Conservation (phyloP, 2,888 invertebrate species). For the Aquatica leii region DNA sequence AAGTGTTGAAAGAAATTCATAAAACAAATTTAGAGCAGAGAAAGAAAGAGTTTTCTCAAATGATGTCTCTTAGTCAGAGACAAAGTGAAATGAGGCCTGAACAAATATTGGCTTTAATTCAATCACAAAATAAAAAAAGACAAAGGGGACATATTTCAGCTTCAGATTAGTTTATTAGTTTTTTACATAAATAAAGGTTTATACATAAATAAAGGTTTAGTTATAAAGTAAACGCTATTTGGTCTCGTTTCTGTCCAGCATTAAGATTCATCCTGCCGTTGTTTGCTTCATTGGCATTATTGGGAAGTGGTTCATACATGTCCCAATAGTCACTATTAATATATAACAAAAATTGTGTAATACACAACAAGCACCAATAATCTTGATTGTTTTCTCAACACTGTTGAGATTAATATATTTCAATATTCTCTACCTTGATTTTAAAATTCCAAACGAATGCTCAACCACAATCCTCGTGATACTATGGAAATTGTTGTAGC, state of each 20-base stretch:
- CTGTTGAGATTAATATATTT: not conserved
- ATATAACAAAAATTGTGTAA: constrained; percentile 6
- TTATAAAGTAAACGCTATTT: constrained; percentile 1
- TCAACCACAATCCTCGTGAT: constrained; percentile 3
- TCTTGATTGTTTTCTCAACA: constrained; percentile 3
- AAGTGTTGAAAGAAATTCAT: constrained; percentile 1
- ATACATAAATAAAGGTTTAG: not conserved
- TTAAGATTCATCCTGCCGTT: not conserved
- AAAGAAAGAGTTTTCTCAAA: constrained; percentile 1
- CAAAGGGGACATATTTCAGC: not conserved
- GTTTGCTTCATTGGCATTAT: not conserved
- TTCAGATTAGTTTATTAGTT: not conserved
- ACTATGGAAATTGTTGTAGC: constrained; percentile 6
- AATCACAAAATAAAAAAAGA: constrained; percentile 1
- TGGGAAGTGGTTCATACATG: not conserved
- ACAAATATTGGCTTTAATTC: constrained; percentile 6
- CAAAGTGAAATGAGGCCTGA: constrained; percentile 7
- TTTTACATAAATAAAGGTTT: no score
- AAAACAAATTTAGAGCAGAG: constrained; percentile 5
- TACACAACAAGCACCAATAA: constrained; percentile 3
- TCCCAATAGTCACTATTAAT: not conserved
- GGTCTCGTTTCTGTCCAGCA: not conserved
- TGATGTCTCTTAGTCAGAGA: constrained; percentile 3
- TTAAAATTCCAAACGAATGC: not conserved
- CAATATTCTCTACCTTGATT: constrained; percentile 7